Conservation (phyloP, 2,797 vertebrate species). For the Gadopsis marmoratus region DNA sequence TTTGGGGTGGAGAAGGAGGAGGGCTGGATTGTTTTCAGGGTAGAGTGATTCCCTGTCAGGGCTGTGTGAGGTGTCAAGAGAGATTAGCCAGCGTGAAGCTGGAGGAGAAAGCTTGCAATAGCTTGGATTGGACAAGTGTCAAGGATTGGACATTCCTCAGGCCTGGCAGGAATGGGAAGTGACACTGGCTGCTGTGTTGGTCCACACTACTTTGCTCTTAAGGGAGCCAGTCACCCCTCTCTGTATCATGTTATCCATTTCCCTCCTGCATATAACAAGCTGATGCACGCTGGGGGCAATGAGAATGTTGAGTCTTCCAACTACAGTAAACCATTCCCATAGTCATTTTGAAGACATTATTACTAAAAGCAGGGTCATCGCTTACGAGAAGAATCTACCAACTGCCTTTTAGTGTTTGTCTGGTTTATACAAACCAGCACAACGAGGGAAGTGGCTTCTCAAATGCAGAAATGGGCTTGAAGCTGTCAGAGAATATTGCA, state of each 20-base stretch:
- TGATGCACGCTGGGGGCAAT: slow-evolving; percentile 20
- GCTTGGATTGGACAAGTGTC: slow-evolving; percentile 82
- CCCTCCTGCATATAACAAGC: slow-evolving; percentile 35
- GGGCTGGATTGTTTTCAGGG: slow-evolving; percentile 81
- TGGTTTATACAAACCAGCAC: background rate
- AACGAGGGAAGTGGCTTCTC: slow-evolving; percentile 17
- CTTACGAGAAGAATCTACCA: background rate
- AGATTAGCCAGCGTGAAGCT: slow-evolving; percentile 77
- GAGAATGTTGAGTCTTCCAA: slow-evolving; percentile 4
- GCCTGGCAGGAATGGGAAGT: slow-evolving; percentile 79
- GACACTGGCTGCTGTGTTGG: slow-evolving; percentile 67
- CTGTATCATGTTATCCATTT: slow-evolving; percentile 55
- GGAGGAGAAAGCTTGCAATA: slow-evolving; percentile 71
- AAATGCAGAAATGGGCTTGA: slow-evolving; percentile 23
- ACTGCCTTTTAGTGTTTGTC: slow-evolving; percentile 35
- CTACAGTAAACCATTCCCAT: slow-evolving; percentile 14
- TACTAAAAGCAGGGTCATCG: background rate
- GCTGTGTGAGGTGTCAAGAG: slow-evolving; percentile 78
- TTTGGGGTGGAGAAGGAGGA: slow-evolving; percentile 60
- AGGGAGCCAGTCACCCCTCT: slow-evolving; percentile 42
- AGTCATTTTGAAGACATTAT: slow-evolving; percentile 23
- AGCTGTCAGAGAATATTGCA: slow-evolving; percentile 9
- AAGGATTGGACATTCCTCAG: slow-evolving; percentile 74
- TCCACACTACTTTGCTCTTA: slow-evolving; percentile 40
- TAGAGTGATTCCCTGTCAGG: slow-evolving; percentile 77